Conservation (phyloP, 2,113 vertebrate species). For the Tinamus guttatus region DNA sequence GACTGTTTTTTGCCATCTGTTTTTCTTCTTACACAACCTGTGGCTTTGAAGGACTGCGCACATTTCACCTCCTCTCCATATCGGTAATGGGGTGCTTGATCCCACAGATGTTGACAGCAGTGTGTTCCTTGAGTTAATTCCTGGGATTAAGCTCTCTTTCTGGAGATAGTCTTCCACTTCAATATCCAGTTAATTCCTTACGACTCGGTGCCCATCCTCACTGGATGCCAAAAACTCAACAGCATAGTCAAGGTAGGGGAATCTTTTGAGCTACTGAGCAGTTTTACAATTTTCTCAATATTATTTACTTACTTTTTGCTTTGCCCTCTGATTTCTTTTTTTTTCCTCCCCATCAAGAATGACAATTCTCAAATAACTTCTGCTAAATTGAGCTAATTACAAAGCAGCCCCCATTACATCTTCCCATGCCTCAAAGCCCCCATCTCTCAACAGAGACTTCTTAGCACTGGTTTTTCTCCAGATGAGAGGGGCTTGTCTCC, state of each 20-base stretch:
- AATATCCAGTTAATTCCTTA: not conserved
- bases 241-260: not conserved
- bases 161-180: not conserved
- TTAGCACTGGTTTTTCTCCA: conserved; percentile 25
- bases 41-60: not conserved
- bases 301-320: not conserved
- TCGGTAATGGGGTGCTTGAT: not conserved
- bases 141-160: not conserved
- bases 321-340: not conserved
- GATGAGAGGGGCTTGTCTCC: conserved; percentile 48
- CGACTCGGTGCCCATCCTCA: not conserved
- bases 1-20: not conserved
- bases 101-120: not conserved
- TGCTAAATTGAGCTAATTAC: conserved; percentile 3
- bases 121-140: not conserved
- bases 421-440: not conserved
- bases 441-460: not conserved
- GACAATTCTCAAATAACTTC: not conserved
- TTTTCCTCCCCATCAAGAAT: not conserved
- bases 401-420: not conserved
- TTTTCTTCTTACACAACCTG: not conserved
- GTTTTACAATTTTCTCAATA: not conserved
- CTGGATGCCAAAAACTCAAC: not conserved
- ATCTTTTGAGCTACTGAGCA: rapidly evolving
- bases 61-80: not conserved